Conservation (phyloP, 2,888 invertebrate genomes). For the Mesorhabditis sp. region DNA sequence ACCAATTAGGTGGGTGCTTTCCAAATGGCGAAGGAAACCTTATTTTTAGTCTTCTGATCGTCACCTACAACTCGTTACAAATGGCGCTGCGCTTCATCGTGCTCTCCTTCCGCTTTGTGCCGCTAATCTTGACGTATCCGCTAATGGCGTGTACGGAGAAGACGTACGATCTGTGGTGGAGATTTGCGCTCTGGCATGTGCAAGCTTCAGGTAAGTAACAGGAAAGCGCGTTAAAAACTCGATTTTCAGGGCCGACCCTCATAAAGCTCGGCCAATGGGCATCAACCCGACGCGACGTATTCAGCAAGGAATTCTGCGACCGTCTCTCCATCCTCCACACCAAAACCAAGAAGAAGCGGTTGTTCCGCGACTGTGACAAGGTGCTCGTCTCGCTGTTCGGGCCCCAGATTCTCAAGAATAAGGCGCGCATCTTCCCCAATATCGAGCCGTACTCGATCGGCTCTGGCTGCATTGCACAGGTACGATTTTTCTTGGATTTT, state of each 20-base stretch:
- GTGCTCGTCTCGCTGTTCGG: slow-evolving; percentile 35
- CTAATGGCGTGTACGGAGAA: slow-evolving; percentile 19
- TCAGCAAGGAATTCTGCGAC: slow-evolving; percentile 61
- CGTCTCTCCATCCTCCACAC: slow-evolving; percentile 42
- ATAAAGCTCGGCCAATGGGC: slow-evolving; percentile 65
- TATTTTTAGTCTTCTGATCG: background rate
- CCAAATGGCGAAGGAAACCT: background rate
- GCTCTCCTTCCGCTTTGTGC: slow-evolving; percentile 29
- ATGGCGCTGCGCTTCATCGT: slow-evolving; percentile 17
- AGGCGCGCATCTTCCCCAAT: slow-evolving; percentile 54
- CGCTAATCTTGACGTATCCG: slow-evolving; percentile 30
- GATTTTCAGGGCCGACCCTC: slow-evolving; percentile 60
- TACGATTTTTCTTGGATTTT: slow-evolving; percentile 23
- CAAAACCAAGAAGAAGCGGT: slow-evolving; percentile 35
- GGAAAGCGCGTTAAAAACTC: background rate
- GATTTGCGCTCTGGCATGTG: slow-evolving; percentile 21
- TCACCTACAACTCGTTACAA: slow-evolving; percentile 13
- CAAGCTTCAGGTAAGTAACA: slow-evolving; percentile 15
- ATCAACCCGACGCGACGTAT: slow-evolving; percentile 63
- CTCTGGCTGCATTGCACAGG: slow-evolving; percentile 65
- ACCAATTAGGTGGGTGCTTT: background rate
- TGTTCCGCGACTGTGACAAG: slow-evolving; percentile 33
- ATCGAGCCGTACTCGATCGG: slow-evolving; percentile 61
- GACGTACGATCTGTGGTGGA: slow-evolving; percentile 35
- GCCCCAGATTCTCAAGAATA: slow-evolving; percentile 50